These are phyloP conservation scores for Lordiphosa mommai DNA, from an alignment of 1,140 invertebrate species.

Conservation along the genomic window DNA sequence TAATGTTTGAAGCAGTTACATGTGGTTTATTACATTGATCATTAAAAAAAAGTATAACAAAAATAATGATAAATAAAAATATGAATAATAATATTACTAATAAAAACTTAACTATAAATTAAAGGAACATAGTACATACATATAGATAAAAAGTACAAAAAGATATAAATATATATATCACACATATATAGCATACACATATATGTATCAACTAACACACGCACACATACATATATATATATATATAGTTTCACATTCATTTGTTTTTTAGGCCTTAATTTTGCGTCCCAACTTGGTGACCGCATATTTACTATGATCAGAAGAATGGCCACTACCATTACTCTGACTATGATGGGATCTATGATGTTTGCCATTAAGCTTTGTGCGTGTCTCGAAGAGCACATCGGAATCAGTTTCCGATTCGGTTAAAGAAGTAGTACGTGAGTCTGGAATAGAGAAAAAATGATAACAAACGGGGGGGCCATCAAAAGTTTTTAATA, in stretches of 20 bases:
- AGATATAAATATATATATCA: conserved; percentile 19
- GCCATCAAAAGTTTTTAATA: neutral
- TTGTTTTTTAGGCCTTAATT: conserved; percentile 80
- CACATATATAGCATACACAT: conserved; percentile 35
- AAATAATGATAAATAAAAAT: neutral
- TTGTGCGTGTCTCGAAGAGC: conserved; percentile 83
- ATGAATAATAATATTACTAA: neutral
- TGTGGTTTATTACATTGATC: too few relatives aligned
- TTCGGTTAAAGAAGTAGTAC: conserved; percentile 85
- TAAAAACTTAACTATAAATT: conserved; percentile 10
- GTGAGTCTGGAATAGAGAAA: conserved; percentile 50
- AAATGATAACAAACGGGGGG: neutral
- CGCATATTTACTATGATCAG: conserved; percentile 79
- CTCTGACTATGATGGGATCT: conserved; percentile 38
- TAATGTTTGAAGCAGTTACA: too few relatives aligned
- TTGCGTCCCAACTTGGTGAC: conserved; percentile 81
- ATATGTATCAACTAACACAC: conserved; percentile 40
- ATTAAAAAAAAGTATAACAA: too few relatives aligned
- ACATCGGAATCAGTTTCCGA: conserved; percentile 88
- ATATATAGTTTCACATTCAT: conserved; percentile 7
- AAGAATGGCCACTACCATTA: conserved; percentile 45
- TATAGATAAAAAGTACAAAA: conserved; percentile 20
- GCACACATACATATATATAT: conserved; percentile 18
- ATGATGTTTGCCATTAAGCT: conserved; percentile 81
- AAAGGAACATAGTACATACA: conserved; percentile 9